phyloP scores from a whole-genome alignment of 2,113 vertebrate genomes.

The Platysteira castanea region DNA sequence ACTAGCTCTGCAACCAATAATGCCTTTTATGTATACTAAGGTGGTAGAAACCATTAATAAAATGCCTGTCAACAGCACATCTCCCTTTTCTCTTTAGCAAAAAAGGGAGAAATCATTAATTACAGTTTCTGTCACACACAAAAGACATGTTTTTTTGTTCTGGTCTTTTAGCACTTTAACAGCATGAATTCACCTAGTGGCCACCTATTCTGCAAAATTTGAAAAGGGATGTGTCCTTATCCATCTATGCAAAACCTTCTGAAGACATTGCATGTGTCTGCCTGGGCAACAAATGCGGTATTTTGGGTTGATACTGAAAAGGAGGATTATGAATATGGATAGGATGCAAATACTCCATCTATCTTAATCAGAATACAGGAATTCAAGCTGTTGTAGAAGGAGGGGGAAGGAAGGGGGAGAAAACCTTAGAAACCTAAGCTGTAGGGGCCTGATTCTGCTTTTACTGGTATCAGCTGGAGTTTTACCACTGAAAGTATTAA shows the following conservation, averaged over 20 bases:
- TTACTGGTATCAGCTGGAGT: background rate
- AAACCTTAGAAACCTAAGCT: conserved; percentile 54
- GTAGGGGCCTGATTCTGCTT: conserved; percentile 11
- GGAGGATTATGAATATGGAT: conserved; percentile 81
- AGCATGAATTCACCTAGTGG: conserved; percentile 83
- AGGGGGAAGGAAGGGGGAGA: conserved; percentile 8
- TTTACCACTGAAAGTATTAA: background rate
- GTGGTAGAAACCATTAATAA: conserved; percentile 95
- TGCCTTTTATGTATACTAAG: conserved; percentile 88
- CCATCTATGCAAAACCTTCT: conserved; percentile 72
- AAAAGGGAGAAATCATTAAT: conserved; percentile 93
- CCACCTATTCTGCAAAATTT: conserved; percentile 86
- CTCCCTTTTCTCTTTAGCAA: conserved; percentile 79
- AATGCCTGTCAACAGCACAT: conserved; percentile 85
- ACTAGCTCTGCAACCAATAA: conserved; percentile 81
- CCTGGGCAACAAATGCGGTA: conserved; percentile 79
- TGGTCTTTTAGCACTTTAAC: conserved; percentile 74
- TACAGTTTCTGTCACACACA: conserved; percentile 89
- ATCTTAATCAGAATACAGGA: conserved; percentile 80
- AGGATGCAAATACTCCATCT: conserved; percentile 81
- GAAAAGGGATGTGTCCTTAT: conserved; percentile 80
- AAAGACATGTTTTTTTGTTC: conserved; percentile 83
- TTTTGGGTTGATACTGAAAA: conserved; percentile 75
- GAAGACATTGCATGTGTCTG: conserved; percentile 79
- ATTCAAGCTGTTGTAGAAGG: conserved; percentile 72